These are phyloP conservation scores for Bos indicus DNA, from an alignment of 2,113 vertebrate genomes.

Conservation along the genomic window DNA sequence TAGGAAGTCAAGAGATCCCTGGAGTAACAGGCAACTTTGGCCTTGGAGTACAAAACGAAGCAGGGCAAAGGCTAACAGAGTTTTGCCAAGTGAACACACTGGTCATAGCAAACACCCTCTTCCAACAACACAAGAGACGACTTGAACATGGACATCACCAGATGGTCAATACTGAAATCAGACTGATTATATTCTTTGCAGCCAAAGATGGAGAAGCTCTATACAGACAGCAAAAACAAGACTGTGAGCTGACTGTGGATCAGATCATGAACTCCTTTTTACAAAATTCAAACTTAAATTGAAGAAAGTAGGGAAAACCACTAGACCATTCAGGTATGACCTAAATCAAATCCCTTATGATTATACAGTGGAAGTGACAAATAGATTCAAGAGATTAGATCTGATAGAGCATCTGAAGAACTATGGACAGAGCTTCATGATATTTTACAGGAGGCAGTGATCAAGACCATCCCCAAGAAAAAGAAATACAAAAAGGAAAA, in stretches of 20 bases:
- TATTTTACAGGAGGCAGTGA: background rate
- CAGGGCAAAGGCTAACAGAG: background rate
- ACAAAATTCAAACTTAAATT: background rate
- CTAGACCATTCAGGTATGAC: background rate
- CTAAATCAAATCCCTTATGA: background rate
- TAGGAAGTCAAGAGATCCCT: background rate
- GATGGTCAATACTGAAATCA: background rate
- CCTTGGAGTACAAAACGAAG: background rate
- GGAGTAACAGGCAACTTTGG: background rate
- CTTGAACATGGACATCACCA: background rate
- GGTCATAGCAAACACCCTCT: background rate
- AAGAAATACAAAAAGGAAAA: background rate
- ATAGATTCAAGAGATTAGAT: background rate
- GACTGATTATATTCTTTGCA: background rate
- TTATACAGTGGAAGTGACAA: background rate
- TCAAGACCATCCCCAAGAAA: background rate
- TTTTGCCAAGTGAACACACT: accelerated
- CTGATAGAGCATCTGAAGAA: background rate
- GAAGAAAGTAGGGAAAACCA: background rate
- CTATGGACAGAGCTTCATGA: background rate
- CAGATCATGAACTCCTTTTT: background rate
- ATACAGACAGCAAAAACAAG: background rate
- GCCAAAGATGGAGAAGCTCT: background rate
- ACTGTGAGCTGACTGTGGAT: accelerated
- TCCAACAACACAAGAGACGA: background rate